Percentiles rank a stretch among this genome's conserved stretches.
Evolutionary conservation across 2,113 vertebrate species (phyloP).

Genomic region (Todiramphus saurophagus): DNA sequence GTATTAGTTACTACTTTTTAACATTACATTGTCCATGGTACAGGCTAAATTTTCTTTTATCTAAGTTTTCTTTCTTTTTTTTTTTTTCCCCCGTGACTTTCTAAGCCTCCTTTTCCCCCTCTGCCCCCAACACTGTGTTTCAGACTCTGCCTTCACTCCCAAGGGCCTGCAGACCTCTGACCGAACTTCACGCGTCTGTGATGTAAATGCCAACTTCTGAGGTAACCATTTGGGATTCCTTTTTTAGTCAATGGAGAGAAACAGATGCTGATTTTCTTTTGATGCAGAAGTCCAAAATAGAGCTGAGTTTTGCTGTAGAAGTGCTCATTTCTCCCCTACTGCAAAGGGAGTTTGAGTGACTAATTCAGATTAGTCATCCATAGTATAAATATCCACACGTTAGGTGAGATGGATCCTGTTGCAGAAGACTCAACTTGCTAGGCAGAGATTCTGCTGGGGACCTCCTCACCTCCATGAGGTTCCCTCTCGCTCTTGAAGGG

Average conservation of each 20-base stretch:
- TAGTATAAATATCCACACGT: background rate
- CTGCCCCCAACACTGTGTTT: rapidly evolving
- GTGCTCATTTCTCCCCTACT: background rate
- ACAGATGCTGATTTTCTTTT: background rate
- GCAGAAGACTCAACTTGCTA: background rate
- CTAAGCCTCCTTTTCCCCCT: background rate
- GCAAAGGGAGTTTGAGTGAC: background rate
- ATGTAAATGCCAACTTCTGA: background rate
- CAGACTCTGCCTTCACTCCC: background rate
- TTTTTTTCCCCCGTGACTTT: background rate
- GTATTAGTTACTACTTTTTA: background rate
- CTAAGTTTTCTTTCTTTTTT: no score
- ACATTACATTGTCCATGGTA: background rate
- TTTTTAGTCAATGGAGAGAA: background rate
- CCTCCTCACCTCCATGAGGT: background rate
- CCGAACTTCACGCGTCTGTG: background rate
- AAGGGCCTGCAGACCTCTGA: background rate
- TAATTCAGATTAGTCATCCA: background rate
- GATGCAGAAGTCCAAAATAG: background rate
- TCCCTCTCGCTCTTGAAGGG: background rate
- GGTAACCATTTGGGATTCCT: background rate
- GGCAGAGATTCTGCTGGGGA: background rate
- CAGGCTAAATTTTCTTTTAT: background rate
- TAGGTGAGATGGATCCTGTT: background rate
- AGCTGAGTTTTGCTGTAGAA: background rate